Conservation (phyloP, 2,888 invertebrate species). For the Agrochola macilenta region DNA sequence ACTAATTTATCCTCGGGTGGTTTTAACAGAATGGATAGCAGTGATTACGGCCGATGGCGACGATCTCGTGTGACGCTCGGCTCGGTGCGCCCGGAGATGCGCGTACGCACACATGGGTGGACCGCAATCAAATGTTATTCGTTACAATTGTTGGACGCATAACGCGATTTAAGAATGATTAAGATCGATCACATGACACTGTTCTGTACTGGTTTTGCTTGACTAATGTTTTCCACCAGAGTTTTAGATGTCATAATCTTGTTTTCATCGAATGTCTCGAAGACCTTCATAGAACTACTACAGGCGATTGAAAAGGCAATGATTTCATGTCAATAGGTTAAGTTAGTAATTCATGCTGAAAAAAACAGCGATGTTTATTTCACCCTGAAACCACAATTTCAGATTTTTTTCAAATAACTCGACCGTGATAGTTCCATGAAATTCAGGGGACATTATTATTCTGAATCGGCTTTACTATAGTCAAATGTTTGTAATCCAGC, state of each 20-base stretch:
- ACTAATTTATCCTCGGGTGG: conserved; percentile 91
- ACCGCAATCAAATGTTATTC: conserved; percentile 75
- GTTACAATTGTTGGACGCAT: conserved; percentile 71
- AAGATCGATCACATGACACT: conserved; percentile 67
- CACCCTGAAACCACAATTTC: conserved; percentile 19
- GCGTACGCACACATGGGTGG: conserved; percentile 71
- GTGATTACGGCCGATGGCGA: conserved; percentile 87
- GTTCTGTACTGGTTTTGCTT: conserved; percentile 45
- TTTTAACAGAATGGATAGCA: conserved; percentile 91
- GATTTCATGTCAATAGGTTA: neutral
- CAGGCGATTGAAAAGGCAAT: neutral
- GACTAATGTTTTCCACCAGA: conserved; percentile 14
- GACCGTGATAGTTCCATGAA: conserved; percentile 35
- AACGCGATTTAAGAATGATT: conserved; percentile 69
- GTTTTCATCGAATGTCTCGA: neutral
- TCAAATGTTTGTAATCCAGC: conserved; percentile 88
- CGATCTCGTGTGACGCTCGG: conserved; percentile 83
- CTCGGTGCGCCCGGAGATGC: conserved; percentile 68
- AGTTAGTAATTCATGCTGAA: neutral
- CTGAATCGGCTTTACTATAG: conserved; percentile 81
- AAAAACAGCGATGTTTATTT: neutral
- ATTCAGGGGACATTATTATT: conserved; percentile 61
- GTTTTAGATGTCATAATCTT: conserved; percentile 1
- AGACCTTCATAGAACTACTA: neutral
- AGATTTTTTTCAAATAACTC: conserved; percentile 31